Percentiles rank a stretch among this genome's conserved stretches.
These are phyloP conservation scores for Pegea sp. DNA, from an alignment of 23 tunicate species.

Conservation along the genomic window DNA sequence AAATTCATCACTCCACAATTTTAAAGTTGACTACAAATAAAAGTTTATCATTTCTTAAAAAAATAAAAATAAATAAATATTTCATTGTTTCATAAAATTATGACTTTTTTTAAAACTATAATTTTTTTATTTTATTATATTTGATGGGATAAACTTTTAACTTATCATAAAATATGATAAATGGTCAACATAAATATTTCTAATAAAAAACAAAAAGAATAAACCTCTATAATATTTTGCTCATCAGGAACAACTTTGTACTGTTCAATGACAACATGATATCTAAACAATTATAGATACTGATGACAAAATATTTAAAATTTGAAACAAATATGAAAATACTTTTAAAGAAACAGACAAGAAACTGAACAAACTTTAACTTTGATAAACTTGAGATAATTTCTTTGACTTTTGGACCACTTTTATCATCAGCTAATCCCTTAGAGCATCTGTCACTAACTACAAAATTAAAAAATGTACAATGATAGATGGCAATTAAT, in stretches of 20 bases:
- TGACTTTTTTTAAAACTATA: too few species aligned
- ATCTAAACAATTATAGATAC: slow-evolving; percentile 5
- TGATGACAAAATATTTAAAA: neutral
- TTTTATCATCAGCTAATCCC: slow-evolving; percentile 37
- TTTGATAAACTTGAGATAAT: slow-evolving; percentile 3
- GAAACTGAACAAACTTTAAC: slow-evolving; percentile 1
- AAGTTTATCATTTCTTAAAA: slow-evolving; percentile 1
- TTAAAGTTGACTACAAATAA: slow-evolving; percentile 22
- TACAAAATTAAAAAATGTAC: too few species aligned
- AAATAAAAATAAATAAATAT: too few species aligned
- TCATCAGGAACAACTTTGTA: slow-evolving; percentile 89
- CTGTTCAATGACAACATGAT: slow-evolving; percentile 40
- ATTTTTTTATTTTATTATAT: slow-evolving; percentile 2
- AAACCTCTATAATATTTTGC: slow-evolving; percentile 23
- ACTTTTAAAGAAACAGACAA: too few species aligned
- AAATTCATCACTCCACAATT: slow-evolving; percentile 59
- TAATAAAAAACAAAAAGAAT: too few species aligned
- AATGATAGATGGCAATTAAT: too few species aligned
- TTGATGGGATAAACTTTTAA: neutral
- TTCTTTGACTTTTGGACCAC: slow-evolving; percentile 73
- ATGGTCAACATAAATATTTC: too few species aligned
- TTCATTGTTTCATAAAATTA: too few species aligned
- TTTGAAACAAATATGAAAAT: neutral
- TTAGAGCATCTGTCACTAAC: slow-evolving; percentile 71
- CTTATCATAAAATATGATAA: neutral